A percentile compares a stretch with the other conserved stretches of the same genome.
Conservation (phyloP, 2,888 invertebrate species). For the Cyclophora punctaria region DNA sequence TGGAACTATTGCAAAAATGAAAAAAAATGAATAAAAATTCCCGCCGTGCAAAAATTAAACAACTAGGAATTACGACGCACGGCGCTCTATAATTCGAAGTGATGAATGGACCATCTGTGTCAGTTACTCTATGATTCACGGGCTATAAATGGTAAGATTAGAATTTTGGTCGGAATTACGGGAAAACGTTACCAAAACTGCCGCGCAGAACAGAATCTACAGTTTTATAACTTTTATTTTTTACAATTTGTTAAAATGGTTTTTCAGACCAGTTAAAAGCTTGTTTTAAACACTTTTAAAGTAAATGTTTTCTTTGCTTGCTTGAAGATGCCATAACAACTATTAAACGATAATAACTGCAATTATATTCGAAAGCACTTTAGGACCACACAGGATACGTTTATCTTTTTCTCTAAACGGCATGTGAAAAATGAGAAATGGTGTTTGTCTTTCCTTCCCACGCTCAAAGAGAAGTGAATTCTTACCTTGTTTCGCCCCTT, state of each 20-base stretch:
- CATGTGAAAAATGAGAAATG: constrained; percentile 13
- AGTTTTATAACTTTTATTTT: too few species aligned
- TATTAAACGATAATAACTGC: constrained; percentile 17
- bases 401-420: constrained; percentile 8
- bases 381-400: constrained; percentile 22
- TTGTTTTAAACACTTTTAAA: neutral
- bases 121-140: constrained; percentile 37
- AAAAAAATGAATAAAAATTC: too few species aligned
- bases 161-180: constrained; percentile 4
- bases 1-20: too few species aligned
- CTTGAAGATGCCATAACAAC: neutral
- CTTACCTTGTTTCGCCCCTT: constrained; percentile 14
- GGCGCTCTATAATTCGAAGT: constrained; percentile 36
- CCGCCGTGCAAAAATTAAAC: constrained; percentile 33
- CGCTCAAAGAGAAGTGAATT: constrained; percentile 10
- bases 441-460: constrained; percentile 9
- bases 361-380: constrained; percentile 15
- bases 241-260: constrained; percentile 1
- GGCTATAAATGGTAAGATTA: constrained; percentile 23
- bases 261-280: neutral
- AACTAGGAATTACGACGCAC: constrained; percentile 33
- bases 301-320: too few species aligned
- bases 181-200: neutral
- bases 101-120: constrained; percentile 40
- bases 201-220: neutral